Conservation (phyloP, 2,888 invertebrate genomes). For the Lottia scabra region DNA sequence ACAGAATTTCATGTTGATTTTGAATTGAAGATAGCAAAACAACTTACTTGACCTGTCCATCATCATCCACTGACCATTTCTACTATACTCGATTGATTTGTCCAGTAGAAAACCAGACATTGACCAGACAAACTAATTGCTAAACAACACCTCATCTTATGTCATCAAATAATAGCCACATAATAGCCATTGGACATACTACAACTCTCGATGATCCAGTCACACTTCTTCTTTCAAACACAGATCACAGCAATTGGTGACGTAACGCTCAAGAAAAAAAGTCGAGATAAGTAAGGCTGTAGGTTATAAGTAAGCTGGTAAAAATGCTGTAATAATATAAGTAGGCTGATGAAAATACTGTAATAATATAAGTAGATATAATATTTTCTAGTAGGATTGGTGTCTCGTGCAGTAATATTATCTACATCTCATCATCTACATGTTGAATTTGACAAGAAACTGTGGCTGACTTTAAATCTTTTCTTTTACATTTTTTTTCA, state of each 20-base stretch:
- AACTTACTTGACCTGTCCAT: constrained; percentile 6
- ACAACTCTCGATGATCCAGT: neutral
- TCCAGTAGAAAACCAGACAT: neutral
- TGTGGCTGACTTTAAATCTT: neutral
- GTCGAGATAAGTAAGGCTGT: no score
- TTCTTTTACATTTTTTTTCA: neutral
- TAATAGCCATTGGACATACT: neutral
- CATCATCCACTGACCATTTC: neutral
- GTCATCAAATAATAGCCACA: neutral
- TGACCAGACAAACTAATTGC: neutral
- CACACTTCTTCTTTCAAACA: neutral
- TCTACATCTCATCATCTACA: neutral
- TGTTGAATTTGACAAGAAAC: neutral
- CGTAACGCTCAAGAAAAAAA: no score
- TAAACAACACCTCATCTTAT: neutral
- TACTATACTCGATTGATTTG: neutral
- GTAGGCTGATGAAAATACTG: no score
- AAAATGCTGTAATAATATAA: no score
- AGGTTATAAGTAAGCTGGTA: no score
- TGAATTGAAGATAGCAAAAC: neutral
- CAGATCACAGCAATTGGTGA: no score
- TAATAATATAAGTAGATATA: no score
- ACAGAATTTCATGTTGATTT: no score
- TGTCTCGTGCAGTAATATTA: neutral
- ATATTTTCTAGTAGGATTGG: no score